These are phyloP conservation scores for Microtus oregoni DNA, from an alignment of 2,113 vertebrate species.

Conservation along the genomic window DNA sequence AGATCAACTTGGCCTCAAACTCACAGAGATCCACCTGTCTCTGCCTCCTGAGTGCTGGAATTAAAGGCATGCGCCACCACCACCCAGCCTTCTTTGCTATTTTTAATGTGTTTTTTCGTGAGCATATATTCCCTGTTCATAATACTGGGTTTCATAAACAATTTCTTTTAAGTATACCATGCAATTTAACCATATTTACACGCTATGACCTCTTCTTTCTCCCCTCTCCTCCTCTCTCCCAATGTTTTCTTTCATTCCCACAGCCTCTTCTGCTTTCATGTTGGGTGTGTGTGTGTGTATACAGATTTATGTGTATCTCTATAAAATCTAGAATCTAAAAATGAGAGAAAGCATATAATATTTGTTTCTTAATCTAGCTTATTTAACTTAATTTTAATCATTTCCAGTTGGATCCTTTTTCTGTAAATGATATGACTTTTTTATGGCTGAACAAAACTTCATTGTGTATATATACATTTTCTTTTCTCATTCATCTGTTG, in stretches of 20 bases:
- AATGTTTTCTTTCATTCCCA: background rate
- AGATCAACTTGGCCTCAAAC: no score
- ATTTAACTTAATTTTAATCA: background rate
- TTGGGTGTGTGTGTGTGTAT: background rate
- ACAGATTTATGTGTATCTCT: background rate
- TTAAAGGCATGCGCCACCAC: no score
- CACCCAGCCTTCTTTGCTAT: background rate
- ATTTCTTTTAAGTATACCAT: background rate
- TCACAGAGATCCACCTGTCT: no score
- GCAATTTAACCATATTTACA: background rate
- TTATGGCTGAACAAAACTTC: background rate
- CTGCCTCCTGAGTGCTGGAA: no score
- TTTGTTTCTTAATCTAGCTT: no score
- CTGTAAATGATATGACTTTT: background rate
- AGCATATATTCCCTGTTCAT: background rate
- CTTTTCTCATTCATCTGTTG: background rate
- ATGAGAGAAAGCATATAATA: background rate
- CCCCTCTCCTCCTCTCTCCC: background rate
- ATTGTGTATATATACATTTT: background rate
- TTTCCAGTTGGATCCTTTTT: background rate
- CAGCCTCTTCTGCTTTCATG: background rate
- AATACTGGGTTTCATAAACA: background rate
- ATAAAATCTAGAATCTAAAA: background rate
- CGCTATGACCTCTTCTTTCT: background rate
- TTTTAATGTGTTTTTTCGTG: background rate